A percentile compares a stretch with the other conserved stretches of the same genome.
These are phyloP conservation scores for Onychostruthus taczanowskii DNA, from an alignment of 2,113 vertebrate species.

Conservation along the genomic window DNA sequence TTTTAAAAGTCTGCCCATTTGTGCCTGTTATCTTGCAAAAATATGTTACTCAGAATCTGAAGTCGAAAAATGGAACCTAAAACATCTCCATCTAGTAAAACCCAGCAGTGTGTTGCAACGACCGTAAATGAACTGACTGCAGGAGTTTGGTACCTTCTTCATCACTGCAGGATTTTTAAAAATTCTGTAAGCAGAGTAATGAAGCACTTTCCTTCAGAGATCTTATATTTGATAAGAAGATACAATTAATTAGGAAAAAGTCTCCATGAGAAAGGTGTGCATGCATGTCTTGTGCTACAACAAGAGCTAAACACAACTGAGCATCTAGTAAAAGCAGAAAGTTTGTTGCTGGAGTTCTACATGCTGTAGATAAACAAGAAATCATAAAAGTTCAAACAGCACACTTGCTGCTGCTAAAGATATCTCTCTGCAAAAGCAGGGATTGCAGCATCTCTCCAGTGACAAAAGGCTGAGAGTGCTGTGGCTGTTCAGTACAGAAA, in stretches of 20 bases:
- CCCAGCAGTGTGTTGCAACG: background rate
- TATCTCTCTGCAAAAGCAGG: background rate
- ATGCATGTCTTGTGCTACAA: background rate
- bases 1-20: rapidly evolving
- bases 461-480: background rate
- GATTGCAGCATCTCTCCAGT: background rate
- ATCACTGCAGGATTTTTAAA: background rate
- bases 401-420: background rate
- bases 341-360: background rate
- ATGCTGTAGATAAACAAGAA: background rate
- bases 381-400: background rate
- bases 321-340: background rate
- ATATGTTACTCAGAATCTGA: background rate
- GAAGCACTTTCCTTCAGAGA: background rate
- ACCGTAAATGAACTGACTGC: background rate
- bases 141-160: background rate
- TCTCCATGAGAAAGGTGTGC: background rate
- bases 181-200: background rate
- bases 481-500: background rate
- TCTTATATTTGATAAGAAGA: background rate
- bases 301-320: background rate
- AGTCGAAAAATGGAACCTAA: background rate
- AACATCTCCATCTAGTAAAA: background rate
- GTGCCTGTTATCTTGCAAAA: background rate
- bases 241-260: background rate